These are phyloP conservation scores for Ramphastos sulfuratus DNA, from an alignment of 2,113 vertebrate genomes.

Conservation along the genomic window DNA sequence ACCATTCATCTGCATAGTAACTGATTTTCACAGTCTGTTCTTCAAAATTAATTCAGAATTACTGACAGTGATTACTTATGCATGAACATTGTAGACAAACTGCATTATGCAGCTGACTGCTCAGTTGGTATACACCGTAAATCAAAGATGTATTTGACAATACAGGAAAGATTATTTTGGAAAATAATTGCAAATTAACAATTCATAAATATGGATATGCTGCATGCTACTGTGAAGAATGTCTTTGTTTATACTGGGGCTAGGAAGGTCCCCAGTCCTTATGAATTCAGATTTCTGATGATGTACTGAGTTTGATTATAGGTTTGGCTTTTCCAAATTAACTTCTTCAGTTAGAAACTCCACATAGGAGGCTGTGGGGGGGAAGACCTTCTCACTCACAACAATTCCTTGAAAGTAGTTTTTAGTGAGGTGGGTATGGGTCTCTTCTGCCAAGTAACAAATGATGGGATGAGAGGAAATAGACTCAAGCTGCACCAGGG, in stretches of 20 bases:
- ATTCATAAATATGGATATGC: slow-evolving; percentile 34
- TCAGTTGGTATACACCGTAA: slow-evolving; percentile 8
- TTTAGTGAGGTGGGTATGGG: no score
- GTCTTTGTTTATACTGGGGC: not conserved
- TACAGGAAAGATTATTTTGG: slow-evolving; percentile 31
- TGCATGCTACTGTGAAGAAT: not conserved
- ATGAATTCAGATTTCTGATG: not conserved
- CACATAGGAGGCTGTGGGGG: no score
- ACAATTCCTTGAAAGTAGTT: no score
- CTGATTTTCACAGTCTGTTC: not conserved
- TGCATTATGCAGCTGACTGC: not conserved
- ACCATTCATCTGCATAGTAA: not conserved
- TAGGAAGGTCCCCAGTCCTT: not conserved
- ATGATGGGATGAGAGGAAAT: no score
- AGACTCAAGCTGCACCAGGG: no score
- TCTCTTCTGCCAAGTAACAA: no score
- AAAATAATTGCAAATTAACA: slow-evolving; percentile 35
- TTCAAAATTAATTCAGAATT: slow-evolving; percentile 36
- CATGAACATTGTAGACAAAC: slow-evolving; percentile 20
- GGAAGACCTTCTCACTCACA: no score
- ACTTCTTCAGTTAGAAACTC: not conserved
- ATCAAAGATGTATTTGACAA: slow-evolving; percentile 44
- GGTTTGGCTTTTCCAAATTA: not conserved
- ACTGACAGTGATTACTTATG: slow-evolving; percentile 16
- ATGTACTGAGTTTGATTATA: not conserved